Evolutionary conservation across 37 sponge, comb jelly and placozoan genomes (phyloP).

Genomic region (Ianthella basta): DNA sequence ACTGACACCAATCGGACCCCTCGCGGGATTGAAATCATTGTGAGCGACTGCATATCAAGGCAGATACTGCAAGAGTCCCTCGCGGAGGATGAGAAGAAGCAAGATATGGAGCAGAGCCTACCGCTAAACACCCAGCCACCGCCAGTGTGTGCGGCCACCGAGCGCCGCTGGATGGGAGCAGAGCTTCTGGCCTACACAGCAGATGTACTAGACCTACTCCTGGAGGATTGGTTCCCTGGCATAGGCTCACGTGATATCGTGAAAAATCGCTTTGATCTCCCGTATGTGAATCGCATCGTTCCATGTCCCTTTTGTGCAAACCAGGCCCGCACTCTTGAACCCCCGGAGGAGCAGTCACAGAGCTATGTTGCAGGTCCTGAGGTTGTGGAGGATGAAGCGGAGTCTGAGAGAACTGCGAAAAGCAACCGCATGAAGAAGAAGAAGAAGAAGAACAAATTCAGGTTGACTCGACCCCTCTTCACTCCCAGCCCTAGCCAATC

Average conservation of each 20-base stretch:
- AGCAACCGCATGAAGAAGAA: neutral
- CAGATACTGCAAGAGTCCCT: conserved; percentile 33
- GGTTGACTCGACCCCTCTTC: neutral
- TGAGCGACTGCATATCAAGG: conserved; percentile 70
- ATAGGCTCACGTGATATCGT: conserved; percentile 64
- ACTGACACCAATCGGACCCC: conserved; percentile 56
- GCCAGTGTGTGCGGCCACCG: neutral
- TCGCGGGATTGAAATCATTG: conserved; percentile 73
- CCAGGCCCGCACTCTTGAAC: neutral
- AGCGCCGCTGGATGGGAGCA: conserved; percentile 77
- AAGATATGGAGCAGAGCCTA: neutral
- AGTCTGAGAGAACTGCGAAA: neutral
- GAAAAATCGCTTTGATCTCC: conserved; percentile 49
- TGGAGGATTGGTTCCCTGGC: conserved; percentile 96
- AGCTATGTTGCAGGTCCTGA: neutral
- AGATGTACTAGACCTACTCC: conserved; percentile 71
- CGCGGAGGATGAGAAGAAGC: neutral
- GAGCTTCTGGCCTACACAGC: conserved; percentile 66
- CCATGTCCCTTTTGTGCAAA: conserved; percentile 88
- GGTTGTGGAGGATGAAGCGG: neutral
- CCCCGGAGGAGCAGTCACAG: neutral
- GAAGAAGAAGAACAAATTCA: conserved; percentile 3
- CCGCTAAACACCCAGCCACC: neutral
- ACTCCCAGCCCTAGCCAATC: no score
- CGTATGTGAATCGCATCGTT: conserved; percentile 82